Percentiles rank a stretch among this genome's conserved stretches.
phyloP scores from a whole-genome alignment of 2,888 invertebrate species.

The Octonoba sinensis region DNA sequence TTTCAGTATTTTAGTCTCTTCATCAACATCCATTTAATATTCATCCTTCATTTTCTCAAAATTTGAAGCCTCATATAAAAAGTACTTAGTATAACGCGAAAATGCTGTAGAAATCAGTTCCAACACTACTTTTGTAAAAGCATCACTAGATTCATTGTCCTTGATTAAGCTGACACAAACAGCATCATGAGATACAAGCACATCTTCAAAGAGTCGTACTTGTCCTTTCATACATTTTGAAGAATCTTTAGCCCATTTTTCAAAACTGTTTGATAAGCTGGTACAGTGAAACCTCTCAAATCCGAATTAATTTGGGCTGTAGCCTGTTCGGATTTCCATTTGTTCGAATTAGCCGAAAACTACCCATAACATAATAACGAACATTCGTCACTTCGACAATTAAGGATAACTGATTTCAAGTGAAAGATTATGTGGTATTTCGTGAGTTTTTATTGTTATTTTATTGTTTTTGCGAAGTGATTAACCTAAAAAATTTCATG shows the following conservation, averaged over 20 bases:
- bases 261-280: constrained; percentile 32
- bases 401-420: too few relatives aligned
- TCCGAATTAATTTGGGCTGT: too few relatives aligned
- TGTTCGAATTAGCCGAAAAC: too few relatives aligned
- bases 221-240: constrained; percentile 60
- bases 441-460: too few relatives aligned
- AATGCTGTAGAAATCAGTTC: constrained; percentile 57
- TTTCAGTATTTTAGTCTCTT: constrained; percentile 8
- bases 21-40: constrained; percentile 20
- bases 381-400: too few relatives aligned
- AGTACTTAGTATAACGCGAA: constrained; percentile 33
- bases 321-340: too few relatives aligned
- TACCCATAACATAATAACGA: too few relatives aligned
- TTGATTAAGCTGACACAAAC: constrained; percentile 56
- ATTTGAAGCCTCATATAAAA: constrained; percentile 25
- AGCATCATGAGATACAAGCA: constrained; percentile 61
- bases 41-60: constrained; percentile 45
- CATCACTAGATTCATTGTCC: constrained; percentile 57
- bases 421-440: too few relatives aligned
- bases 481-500: too few relatives aligned
- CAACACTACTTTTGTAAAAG: constrained; percentile 45
- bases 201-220: constrained; percentile 60
- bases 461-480: too few relatives aligned
- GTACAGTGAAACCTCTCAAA: too few relatives aligned
- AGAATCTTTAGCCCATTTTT: constrained; percentile 59